Conservation (phyloP, 1,140 invertebrate genomes). For the Micrasema minimum region DNA sequence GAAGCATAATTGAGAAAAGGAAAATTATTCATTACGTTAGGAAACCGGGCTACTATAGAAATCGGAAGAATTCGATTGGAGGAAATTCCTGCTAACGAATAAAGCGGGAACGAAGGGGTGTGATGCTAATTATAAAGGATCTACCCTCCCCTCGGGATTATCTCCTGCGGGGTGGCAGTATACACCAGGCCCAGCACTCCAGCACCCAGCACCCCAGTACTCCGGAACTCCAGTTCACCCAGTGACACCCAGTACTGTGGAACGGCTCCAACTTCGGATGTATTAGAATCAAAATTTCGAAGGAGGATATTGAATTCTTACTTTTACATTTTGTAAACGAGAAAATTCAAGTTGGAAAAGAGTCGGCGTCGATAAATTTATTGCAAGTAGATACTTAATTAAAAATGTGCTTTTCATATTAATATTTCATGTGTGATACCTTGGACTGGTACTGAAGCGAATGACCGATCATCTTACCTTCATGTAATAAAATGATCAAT, state of each 20-base stretch:
- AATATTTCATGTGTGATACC: too few relatives aligned
- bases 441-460: too few relatives aligned
- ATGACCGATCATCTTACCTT: too few relatives aligned
- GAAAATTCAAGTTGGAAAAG: neutral
- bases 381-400: neutral
- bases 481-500: too few relatives aligned
- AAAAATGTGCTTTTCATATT: too few relatives aligned
- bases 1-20: neutral
- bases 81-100: conserved; percentile 30
- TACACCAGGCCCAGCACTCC: too few relatives aligned
- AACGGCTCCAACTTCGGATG: neutral
- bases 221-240: too few relatives aligned
- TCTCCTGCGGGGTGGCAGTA: neutral
- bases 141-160: neutral
- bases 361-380: neutral
- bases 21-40: conserved; percentile 9
- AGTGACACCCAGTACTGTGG: too few relatives aligned
- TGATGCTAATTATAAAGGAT: conserved; percentile 47
- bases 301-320: conserved; percentile 9
- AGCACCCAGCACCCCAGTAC: too few relatives aligned
- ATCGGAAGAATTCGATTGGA: conserved; percentile 31
- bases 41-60: conserved; percentile 14
- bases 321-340: conserved; percentile 5
- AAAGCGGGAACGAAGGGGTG: conserved; percentile 30
- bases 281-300: conserved; percentile 1